These are phyloP conservation scores for Darevskia mixta DNA, from an alignment of 2,797 vertebrate species.

Conservation along the genomic window DNA sequence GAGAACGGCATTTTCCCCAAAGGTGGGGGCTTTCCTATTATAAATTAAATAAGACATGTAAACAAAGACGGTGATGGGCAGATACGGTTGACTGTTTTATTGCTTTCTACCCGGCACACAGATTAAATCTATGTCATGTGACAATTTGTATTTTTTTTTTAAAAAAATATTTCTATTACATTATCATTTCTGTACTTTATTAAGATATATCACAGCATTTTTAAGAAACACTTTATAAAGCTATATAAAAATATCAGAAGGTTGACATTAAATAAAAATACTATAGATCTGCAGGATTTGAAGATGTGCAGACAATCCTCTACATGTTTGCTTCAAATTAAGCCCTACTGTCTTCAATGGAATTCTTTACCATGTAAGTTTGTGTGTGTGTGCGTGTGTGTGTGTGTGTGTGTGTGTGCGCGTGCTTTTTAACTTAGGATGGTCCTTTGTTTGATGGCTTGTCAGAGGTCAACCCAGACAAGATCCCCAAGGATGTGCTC, in stretches of 20 bases:
- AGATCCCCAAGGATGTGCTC: too few relatives aligned
- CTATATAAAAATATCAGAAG: not conserved
- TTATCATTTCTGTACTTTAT: conserved; percentile 6
- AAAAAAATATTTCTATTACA: not conserved
- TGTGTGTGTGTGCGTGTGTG: too few relatives aligned
- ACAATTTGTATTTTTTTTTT: conserved; percentile 54
- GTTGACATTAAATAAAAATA: conserved; percentile 53
- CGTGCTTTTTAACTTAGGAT: too few relatives aligned
- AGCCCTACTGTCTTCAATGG: too few relatives aligned
- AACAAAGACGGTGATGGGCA: conserved; percentile 37
- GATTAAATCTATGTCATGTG: conserved; percentile 39
- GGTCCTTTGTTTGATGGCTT: too few relatives aligned
- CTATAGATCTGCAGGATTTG: conserved; percentile 68
- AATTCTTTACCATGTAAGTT: too few relatives aligned
- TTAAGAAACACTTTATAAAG: not conserved
- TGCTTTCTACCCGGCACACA: conserved; percentile 44
- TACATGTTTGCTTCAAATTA: too few relatives aligned
- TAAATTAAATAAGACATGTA: conserved; percentile 48
- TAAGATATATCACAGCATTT: not conserved
- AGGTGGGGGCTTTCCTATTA: conserved; percentile 46
- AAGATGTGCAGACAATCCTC: conserved; percentile 35
- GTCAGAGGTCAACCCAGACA: too few relatives aligned
- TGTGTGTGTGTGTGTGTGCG: too few relatives aligned
- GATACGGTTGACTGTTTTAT: not conserved
- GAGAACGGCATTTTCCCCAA: conserved; percentile 20